phyloP scores from a whole-genome alignment of 2,888 invertebrate genomes.

The Noctua pronuba region DNA sequence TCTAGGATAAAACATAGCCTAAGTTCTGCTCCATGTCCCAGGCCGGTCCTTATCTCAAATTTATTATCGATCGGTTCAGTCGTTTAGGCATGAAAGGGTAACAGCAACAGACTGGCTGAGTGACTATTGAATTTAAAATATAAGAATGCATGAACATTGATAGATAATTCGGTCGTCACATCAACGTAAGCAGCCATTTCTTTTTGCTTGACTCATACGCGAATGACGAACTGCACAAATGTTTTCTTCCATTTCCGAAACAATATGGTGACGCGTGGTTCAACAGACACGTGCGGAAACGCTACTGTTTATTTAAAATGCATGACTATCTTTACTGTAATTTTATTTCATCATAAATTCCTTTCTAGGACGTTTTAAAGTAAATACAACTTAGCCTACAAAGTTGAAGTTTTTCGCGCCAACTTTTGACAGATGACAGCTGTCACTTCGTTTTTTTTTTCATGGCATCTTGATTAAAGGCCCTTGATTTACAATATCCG shows the following conservation, averaged over 20 bases:
- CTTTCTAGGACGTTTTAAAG: neutral
- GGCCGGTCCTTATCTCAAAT: neutral
- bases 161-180: neutral
- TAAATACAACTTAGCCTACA: neutral
- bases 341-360: slow-evolving; percentile 15
- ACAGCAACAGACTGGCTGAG: neutral
- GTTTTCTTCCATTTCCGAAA: slow-evolving; percentile 30
- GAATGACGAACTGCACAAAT: slow-evolving; percentile 14
- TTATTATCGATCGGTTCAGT: neutral
- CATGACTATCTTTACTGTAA: slow-evolving; percentile 31
- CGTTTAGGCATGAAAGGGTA: neutral
- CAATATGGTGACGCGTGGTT: slow-evolving; percentile 22
- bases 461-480: neutral
- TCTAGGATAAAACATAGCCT: neutral
- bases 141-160: neutral
- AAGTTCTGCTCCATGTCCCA: neutral
- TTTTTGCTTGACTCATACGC: neutral
- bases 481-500: neutral
- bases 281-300: slow-evolving; percentile 11
- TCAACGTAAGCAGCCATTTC: neutral
- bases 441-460: neutral
- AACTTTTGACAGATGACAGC: slow-evolving; percentile 27
- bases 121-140: too few relatives aligned
- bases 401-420: slow-evolving; percentile 1
- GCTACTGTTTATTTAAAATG: slow-evolving; percentile 34